Evolutionary conservation across 2,888 invertebrate genomes (phyloP).

Genomic region (Gymnosoma rotundatum): DNA sequence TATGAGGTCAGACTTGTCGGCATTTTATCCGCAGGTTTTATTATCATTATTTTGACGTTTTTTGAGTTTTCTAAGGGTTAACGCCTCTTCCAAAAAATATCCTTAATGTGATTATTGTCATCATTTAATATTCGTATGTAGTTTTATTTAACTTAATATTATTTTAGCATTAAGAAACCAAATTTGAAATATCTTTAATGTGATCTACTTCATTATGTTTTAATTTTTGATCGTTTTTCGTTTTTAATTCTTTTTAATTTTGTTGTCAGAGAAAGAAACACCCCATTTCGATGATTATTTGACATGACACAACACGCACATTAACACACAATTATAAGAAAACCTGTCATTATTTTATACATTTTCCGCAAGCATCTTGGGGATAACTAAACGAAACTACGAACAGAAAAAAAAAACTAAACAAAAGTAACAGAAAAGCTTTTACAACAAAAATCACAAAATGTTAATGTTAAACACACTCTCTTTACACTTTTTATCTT

Average conservation of each 20-base stretch:
- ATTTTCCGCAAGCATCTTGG: constrained; percentile 70
- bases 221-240: neutral
- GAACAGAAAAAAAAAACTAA: constrained; percentile 25
- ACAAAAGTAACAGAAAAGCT: constrained; percentile 61
- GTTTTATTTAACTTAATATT: neutral
- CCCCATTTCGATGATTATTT: constrained; percentile 55
- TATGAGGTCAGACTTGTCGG: constrained; percentile 60
- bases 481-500: constrained; percentile 39
- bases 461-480: constrained; percentile 29
- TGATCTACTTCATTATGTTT: neutral
- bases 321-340: constrained; percentile 61
- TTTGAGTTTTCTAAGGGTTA: constrained; percentile 36
- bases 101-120: no score
- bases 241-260: constrained; percentile 31
- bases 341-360: constrained; percentile 60
- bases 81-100: constrained; percentile 43
- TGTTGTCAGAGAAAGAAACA: constrained; percentile 51
- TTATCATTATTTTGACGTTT: neutral
- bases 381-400: constrained; percentile 65
- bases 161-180: neutral
- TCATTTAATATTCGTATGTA: neutral
- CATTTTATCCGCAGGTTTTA: constrained; percentile 46
- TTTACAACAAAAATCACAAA: constrained; percentile 38
- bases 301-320: constrained; percentile 67
- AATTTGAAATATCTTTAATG: no score